Base-by-base conservation (phyloP, 2,113 vertebrate genomes). In the Rutilus rutilus region DNA sequence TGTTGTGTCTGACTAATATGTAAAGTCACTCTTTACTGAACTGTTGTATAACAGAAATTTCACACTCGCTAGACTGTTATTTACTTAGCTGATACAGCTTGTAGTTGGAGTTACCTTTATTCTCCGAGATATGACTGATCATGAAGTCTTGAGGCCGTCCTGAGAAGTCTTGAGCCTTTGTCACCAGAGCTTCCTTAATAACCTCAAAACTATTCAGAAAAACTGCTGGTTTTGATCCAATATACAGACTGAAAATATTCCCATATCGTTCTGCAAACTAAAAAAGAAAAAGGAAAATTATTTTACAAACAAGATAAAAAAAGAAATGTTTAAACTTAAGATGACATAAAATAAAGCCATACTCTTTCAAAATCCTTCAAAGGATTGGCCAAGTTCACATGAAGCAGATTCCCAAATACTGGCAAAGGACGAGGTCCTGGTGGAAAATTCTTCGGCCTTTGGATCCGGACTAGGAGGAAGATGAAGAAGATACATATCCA, bases 381-480 rank as follows among this genome's bases (percentile, higher is more conserved):
- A 21, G 93, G 94, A 85, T 94, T 94, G 0, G 84, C 76, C 1
- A 93, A 21, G 57, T 65, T 91, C 25, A 94, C 19, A 0, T 93
- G 75, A 54, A 93, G 82, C 36, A 94, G 84, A 78, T 92, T 95
- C 17, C 94, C 94, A 45, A 95, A 74, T 30, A 95, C 0, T 0
- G 94, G 94, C 12, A 93, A 10, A 0, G 76, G 14, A 0, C 47
- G 14, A 9, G 94, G 94, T 59, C 94, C 94, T 0, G 94, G 94
- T 8, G 94, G 94, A 60, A 95, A 94, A 91, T 93, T 95, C 88
- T 92, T 90, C 65, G 91, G 91, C 75, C 91, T 92, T 86, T 89
- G 90, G 89, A 0, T 85, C 92, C 86, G 88, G 62, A 88, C 1
- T 67, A 52, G 83, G 82, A 92, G 6, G 42, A 91, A 27, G 52